Conservation (phyloP, 2,113 vertebrate species). For the Tichodroma muraria region DNA sequence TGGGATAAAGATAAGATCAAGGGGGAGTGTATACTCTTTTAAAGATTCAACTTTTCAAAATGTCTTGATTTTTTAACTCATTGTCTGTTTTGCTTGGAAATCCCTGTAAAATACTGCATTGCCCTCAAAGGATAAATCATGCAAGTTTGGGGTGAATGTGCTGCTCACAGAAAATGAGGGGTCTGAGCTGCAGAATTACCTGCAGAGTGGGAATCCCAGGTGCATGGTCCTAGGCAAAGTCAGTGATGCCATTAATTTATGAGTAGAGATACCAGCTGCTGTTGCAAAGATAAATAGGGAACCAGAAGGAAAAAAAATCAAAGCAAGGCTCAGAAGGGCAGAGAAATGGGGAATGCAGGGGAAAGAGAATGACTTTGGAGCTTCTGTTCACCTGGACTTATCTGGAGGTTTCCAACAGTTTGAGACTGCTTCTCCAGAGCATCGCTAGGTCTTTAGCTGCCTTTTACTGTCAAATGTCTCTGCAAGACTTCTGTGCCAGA, state of each 20-base stretch:
- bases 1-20: neutral
- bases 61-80: neutral
- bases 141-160: neutral
- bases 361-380: neutral
- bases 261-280: neutral
- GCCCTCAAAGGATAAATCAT: neutral
- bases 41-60: neutral
- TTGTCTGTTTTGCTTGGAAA: neutral
- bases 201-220: neutral
- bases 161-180: neutral
- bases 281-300: neutral
- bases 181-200: neutral
- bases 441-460: neutral
- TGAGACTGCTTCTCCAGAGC: neutral
- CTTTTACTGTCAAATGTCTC: neutral
- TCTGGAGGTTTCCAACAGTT: neutral
- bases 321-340: neutral
- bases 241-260: neutral
- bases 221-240: neutral
- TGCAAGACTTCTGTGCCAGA: neutral
- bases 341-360: rapidly evolving
- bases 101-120: neutral
- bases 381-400: neutral
- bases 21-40: neutral
- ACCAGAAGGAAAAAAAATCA: neutral